phyloP scores from a whole-genome alignment of 1,140 invertebrate genomes.

The Apis dorsata region DNA sequence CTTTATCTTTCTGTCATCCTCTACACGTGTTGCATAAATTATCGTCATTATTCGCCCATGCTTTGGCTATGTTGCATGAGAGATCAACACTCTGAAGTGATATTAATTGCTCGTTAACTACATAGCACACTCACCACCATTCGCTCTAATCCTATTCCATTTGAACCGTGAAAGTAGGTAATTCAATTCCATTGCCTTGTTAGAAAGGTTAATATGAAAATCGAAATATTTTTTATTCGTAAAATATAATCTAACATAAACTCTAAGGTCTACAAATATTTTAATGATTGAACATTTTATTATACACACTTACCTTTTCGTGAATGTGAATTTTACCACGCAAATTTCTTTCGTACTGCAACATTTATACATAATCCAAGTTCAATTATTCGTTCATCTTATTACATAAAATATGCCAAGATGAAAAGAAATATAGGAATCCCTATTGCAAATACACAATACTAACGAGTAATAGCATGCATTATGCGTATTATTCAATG shows the following conservation, averaged over 20 bases:
- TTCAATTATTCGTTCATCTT: background rate
- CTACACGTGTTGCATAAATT: conserved; percentile 51
- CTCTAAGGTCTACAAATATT: background rate
- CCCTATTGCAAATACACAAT: conserved; percentile 27
- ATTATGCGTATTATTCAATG: conserved; percentile 61
- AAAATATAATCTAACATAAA: background rate
- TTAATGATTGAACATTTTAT: background rate
- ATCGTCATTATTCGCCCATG: conserved; percentile 70
- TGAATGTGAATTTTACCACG: background rate
- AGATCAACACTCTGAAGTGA: conserved; percentile 58
- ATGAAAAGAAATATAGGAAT: background rate
- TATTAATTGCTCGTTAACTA: conserved; percentile 53
- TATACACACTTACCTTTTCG: background rate
- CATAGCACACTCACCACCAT: conserved; percentile 26
- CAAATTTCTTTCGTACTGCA: background rate
- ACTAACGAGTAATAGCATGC: conserved; percentile 62
- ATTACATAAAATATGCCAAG: background rate
- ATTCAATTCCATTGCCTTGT: conserved; percentile 14
- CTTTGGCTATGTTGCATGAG: conserved; percentile 79
- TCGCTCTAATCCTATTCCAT: conserved; percentile 35
- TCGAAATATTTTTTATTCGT: background rate
- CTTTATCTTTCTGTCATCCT: background rate
- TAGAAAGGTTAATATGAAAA: background rate
- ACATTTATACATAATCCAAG: no score
- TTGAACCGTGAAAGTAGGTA: conserved; percentile 26